Evolutionary conservation across 23 tunicate genomes (phyloP), one percentile per base, ranked within the genome.

Genomic region (Halocynthia aurantium): DNA sequence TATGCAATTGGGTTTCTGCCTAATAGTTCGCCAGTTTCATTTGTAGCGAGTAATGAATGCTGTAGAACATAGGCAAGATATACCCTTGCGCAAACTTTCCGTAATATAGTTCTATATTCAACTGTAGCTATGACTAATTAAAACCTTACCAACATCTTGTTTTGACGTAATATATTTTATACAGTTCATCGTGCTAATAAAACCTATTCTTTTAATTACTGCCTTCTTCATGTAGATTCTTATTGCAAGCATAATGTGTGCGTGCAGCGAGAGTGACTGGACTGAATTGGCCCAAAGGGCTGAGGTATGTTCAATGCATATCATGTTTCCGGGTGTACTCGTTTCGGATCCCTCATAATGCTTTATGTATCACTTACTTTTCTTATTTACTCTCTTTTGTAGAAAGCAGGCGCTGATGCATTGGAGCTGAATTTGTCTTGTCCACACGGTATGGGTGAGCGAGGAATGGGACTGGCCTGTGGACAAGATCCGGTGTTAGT

Each of bases 361-460:
- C n/a, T 4, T 17, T 60, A 15, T 60, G 64, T 15, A 57, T 11
- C 11, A 13, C 62, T 11, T 11, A 60, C 17, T 15, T 60, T 68
- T 17, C 73, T 68, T 1, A 17, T 68, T 68, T n/a, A 20, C 22
- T 2, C 75, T 69, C 44, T 67, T 8, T 81, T 62, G 8, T 78
- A 87, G 87, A 69, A 85, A 52, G 96, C 99, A 10, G 96, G 96
- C 6, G 96, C 99, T 51, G 99, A 96, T 61, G 96, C 96, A 21
- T 77, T 96, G 52, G 99, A 96, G 60, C 69, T 96, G 71, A 96
- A 96, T 62, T 81, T 96, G 40, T 96, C 99, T 52, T 96, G 99
- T 52, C 99, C 99, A 13, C 99, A 96, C 70, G 99, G 99, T 5
- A 96, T 96, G 99, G 99, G 99, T 12, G 99, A 96, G 69, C 85